Evolutionary conservation across 2,113 vertebrate species (phyloP).

Genomic region (Nothobranchius kuhntae): DNA sequence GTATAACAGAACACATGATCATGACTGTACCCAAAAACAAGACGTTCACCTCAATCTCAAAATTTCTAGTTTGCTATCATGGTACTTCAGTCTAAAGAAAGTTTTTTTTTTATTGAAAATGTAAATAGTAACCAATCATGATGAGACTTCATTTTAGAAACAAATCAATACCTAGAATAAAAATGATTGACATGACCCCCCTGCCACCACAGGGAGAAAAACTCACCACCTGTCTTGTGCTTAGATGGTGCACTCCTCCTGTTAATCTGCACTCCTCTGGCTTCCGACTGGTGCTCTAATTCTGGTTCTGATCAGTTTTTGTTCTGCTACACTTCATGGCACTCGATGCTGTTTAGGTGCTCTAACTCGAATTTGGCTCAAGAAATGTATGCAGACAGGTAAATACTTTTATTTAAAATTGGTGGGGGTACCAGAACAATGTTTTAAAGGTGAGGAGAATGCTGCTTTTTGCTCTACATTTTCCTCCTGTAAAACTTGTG

Average conservation of each 20-base stretch:
- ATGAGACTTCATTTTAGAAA: not conserved
- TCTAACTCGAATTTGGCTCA: constrained; percentile 49
- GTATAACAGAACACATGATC: constrained; percentile 2
- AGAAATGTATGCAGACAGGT: constrained; percentile 28
- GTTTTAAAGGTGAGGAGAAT: not conserved
- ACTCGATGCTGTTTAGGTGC: constrained; percentile 71
- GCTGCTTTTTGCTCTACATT: too few species aligned
- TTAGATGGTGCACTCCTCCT: constrained; percentile 58
- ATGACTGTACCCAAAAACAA: not conserved
- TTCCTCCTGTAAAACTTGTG: not conserved
- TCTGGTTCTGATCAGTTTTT: constrained; percentile 56
- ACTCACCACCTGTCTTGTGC: constrained; percentile 22
- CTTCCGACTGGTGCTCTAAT: constrained; percentile 70
- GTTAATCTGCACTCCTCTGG: constrained; percentile 39
- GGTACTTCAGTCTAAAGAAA: not conserved
- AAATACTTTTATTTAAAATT: constrained; percentile 14
- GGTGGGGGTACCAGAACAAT: constrained; percentile 13
- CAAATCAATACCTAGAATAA: not conserved
- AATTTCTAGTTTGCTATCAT: not conserved
- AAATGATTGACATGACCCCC: constrained; percentile 2
- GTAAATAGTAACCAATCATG: not conserved
- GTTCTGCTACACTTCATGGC: constrained; percentile 55
- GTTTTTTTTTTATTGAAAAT: not conserved
- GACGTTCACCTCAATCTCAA: not conserved
- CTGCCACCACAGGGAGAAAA: not conserved